Base-by-base conservation (phyloP, 1,140 invertebrate species). In the Calycopis cecrops region DNA sequence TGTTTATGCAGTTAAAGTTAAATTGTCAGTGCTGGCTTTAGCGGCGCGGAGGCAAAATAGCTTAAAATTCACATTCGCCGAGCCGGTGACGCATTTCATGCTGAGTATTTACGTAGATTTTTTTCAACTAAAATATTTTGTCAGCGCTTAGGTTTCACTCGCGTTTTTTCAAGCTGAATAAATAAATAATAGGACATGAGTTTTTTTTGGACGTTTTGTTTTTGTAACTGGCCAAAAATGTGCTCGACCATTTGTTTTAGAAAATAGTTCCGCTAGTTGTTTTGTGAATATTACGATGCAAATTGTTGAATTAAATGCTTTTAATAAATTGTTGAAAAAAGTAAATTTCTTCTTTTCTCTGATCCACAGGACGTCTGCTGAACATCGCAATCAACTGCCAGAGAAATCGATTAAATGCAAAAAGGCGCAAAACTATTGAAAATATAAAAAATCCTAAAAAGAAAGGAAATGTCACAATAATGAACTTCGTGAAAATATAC, bases 61-160 rank as follows among this genome's bases (percentile, higher is more conserved):
- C 59, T 55, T 62, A 59, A 68, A 68, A 65, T 60, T 68, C 62
- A 61, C 65, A 67, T 61, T 61, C 62, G 57, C 65, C 58, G 52
- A 62, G 59, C 59, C 55, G 51, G 65, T 65, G 65, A 65, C 62
- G 60, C 55, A 65, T 65, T 67, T 64, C 52, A 64, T 55, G 59
- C 62, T 52, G 54, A 62, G 62, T 64, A 64, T 67, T 64, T 62
- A 62, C 59, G 55, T 61, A 42, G 54, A 50, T 56, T 62, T 67
- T 65, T 64, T 55, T 62, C 59, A 64, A 64, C 65, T 63, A 67
- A 61, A 63, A 65, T 67, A 60, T 67, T 67, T 64, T 60, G 62
- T 64, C 58, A 53, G 44, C 52, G 65, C 59, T 64, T 67, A 67
- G 65, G 55, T 62, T 67, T 57, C 52, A 55, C 62, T 62, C 61